phyloP scores from a whole-genome alignment of 2,797 vertebrate genomes.

The Propithecus deckenii region DNA sequence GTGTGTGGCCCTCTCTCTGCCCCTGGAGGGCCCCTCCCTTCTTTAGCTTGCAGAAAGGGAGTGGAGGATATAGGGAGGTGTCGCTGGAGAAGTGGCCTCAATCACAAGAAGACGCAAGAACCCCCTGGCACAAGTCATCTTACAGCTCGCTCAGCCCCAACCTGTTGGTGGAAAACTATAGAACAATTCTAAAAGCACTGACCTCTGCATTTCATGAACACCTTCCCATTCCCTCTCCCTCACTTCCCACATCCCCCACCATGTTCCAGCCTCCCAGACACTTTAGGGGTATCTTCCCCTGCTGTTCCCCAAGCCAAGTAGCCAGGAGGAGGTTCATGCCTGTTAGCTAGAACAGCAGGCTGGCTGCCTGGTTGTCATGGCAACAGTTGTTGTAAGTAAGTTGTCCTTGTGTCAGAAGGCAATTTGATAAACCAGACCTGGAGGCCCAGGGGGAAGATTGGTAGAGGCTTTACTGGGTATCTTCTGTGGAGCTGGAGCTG shows the following conservation, averaged over 20 bases:
- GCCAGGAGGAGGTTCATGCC: conserved; percentile 37
- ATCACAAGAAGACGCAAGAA: neutral
- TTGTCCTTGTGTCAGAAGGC: conserved; percentile 68
- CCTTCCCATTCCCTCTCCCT: neutral
- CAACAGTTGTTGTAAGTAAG: conserved; percentile 71
- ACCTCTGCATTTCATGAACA: neutral
- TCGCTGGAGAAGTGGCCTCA: neutral
- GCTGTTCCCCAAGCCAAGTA: conserved; percentile 43
- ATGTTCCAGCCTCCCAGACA: neutral
- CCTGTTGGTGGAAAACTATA: neutral
- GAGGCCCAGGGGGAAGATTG: conserved; percentile 15
- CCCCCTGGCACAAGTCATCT: neutral
- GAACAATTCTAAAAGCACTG: neutral
- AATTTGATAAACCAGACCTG: conserved; percentile 72
- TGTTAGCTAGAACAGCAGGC: conserved; percentile 69
- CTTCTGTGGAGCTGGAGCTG: neutral
- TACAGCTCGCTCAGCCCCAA: neutral
- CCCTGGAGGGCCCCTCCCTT: neutral
- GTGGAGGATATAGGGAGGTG: no score
- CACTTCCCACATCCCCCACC: neutral
- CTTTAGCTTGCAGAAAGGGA: neutral
- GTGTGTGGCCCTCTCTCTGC: neutral
- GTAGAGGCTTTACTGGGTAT: conserved; percentile 1
- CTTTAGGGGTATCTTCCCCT: conserved; percentile 14
- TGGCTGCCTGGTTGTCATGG: conserved; percentile 70